A percentile compares a stretch with the other conserved stretches of the same genome.
Evolutionary conservation across 2,113 vertebrate species (phyloP).

Genomic region (Oophaga pumilio): DNA sequence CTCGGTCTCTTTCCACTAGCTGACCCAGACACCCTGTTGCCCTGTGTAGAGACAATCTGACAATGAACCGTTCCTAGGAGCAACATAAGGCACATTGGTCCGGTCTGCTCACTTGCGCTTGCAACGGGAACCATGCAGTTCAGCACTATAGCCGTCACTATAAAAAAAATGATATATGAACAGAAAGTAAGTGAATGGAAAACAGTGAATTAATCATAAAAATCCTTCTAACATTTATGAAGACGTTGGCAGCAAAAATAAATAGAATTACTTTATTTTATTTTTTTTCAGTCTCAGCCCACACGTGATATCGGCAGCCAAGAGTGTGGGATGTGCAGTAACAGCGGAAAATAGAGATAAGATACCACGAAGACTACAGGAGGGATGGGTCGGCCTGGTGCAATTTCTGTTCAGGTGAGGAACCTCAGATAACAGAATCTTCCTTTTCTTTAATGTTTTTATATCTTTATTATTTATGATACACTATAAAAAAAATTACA

Average conservation of each 20-base stretch:
- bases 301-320: slow-evolving; percentile 1
- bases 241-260: slow-evolving; percentile 6
- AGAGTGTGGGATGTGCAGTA: slow-evolving; percentile 13
- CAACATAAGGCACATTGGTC: slow-evolving; percentile 94
- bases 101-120: slow-evolving; percentile 85
- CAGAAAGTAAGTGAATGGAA: not conserved
- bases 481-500: not conserved
- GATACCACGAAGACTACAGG: not conserved
- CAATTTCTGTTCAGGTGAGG: not conserved
- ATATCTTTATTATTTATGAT: not conserved
- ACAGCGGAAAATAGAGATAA: not conserved
- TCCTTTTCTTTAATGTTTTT: not conserved
- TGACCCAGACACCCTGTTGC: slow-evolving; percentile 70
- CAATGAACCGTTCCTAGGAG: slow-evolving; percentile 97
- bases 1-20: slow-evolving; percentile 83
- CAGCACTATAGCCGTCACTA: slow-evolving; percentile 79
- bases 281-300: not conserved
- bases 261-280: no score
- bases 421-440: not conserved
- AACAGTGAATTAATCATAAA: not conserved
- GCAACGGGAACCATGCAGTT: slow-evolving; percentile 84
- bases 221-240: not conserved
- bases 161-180: slow-evolving; percentile 6
- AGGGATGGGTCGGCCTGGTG: not conserved
- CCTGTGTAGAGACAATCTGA: slow-evolving; percentile 94